These are phyloP conservation scores for Synanthedon myopaeformis DNA, from an alignment of 2,888 invertebrate species.

Conservation along the genomic window DNA sequence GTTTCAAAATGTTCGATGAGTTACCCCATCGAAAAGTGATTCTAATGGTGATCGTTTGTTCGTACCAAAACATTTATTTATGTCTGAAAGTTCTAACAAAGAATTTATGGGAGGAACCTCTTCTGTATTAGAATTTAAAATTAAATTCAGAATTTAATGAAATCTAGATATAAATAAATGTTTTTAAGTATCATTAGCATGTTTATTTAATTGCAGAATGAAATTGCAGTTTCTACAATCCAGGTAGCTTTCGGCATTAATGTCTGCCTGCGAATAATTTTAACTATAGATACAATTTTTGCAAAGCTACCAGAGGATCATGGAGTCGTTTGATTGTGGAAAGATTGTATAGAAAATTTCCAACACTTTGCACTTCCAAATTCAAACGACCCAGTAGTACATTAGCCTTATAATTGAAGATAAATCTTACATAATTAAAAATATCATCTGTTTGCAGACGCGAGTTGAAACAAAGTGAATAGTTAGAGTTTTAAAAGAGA, in stretches of 20 bases:
- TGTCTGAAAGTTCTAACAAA: not conserved
- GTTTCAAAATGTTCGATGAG: conserved; percentile 58
- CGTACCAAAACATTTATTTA: not conserved
- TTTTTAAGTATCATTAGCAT: not conserved
- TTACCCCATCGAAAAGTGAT: conserved; percentile 54
- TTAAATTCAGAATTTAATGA: not conserved
- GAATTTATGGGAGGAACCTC: not conserved
- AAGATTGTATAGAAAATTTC: conserved; percentile 14
- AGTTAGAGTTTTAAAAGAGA: conserved; percentile 33
- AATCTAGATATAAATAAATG: not conserved
- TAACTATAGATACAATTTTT: not conserved
- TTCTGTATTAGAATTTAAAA: no score
- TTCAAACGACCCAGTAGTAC: conserved; percentile 27
- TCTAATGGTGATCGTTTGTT: conserved; percentile 53
- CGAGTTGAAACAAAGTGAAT: conserved; percentile 47
- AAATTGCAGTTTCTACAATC: conserved; percentile 38
- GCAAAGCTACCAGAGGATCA: conserved; percentile 29
- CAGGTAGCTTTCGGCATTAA: conserved; percentile 26
- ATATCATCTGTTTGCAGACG: conserved; percentile 40
- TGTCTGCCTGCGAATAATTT: not conserved
- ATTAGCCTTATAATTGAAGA: conserved; percentile 29
- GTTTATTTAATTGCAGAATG: conserved; percentile 22
- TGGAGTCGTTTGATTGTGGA: conserved; percentile 13
- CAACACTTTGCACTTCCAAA: conserved; percentile 13
- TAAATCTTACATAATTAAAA: conserved; percentile 41